These are phyloP conservation scores for Sakesphorus luctuosus DNA, from an alignment of 2,113 vertebrate genomes.

Conservation along the genomic window DNA sequence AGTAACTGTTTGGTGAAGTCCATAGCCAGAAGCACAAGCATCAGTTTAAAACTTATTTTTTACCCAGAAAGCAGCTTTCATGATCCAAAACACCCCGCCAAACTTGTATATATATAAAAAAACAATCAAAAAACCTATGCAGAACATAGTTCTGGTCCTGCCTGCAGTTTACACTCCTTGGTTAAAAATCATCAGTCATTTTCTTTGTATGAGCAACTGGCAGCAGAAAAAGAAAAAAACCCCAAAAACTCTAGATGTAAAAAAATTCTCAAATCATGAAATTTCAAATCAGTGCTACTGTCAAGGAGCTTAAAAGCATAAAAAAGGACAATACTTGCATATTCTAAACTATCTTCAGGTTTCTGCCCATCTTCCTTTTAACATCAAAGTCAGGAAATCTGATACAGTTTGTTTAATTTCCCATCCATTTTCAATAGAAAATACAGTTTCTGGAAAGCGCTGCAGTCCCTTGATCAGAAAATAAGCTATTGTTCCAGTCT, in stretches of 20 bases:
- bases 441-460: background rate
- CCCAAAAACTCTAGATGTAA: background rate
- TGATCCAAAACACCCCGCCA: background rate
- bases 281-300: background rate
- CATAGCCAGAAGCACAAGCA: background rate
- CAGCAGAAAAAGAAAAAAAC: background rate
- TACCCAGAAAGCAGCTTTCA: background rate
- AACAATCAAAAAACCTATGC: background rate
- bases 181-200: background rate
- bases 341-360: background rate
- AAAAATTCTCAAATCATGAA: background rate
- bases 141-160: background rate
- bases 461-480: background rate
- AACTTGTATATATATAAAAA: background rate
- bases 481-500: fast-evolving
- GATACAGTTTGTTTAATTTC: fast-evolving
- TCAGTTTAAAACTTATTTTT: background rate
- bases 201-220: background rate
- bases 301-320: background rate
- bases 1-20: background rate
- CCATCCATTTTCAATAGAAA: background rate
- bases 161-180: background rate
- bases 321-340: background rate
- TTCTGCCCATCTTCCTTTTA: background rate
- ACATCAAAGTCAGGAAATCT: background rate